A percentile compares a stretch with the other conserved stretches of the same genome.
Evolutionary conservation across 2,888 invertebrate species (phyloP).

Genomic region (Sipha maydis): DNA sequence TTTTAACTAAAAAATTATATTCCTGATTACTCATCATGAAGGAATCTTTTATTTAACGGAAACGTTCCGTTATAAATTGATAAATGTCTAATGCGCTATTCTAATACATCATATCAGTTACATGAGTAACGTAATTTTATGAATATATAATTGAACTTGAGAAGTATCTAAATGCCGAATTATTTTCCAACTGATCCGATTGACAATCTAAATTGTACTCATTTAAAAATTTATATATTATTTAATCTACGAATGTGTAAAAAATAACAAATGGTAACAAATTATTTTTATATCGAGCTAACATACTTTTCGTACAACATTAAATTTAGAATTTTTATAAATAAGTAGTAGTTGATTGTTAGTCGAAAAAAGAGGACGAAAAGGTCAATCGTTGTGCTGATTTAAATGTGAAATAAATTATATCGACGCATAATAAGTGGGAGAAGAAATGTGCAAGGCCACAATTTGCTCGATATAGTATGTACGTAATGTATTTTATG

Average conservation of each 20-base stretch:
- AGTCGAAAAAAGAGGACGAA: constrained; percentile 7
- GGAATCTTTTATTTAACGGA: not conserved
- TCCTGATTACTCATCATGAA: constrained; percentile 15
- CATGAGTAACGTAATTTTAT: not conserved
- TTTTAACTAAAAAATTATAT: not conserved
- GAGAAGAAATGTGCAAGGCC: constrained; percentile 7
- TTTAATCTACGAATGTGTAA: not conserved
- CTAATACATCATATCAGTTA: not conserved
- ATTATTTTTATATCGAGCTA: not conserved
- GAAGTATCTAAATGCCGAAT: not conserved
- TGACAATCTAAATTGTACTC: too few relatives aligned
- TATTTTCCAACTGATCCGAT: not conserved
- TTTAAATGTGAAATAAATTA: constrained; percentile 5
- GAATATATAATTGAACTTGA: not conserved
- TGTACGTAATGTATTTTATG: not conserved
- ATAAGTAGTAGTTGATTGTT: not conserved
- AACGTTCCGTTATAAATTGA: not conserved
- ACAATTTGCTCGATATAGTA: constrained; percentile 20
- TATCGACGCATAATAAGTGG: constrained; percentile 21
- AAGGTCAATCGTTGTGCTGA: constrained; percentile 46
- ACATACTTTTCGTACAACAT: not conserved
- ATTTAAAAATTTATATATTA: not conserved
- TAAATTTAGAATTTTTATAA: not conserved
- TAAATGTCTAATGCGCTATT: not conserved
- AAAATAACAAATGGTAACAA: not conserved